Conservation (phyloP, 2,888 invertebrate species). For the Eurytoma adleriae region DNA sequence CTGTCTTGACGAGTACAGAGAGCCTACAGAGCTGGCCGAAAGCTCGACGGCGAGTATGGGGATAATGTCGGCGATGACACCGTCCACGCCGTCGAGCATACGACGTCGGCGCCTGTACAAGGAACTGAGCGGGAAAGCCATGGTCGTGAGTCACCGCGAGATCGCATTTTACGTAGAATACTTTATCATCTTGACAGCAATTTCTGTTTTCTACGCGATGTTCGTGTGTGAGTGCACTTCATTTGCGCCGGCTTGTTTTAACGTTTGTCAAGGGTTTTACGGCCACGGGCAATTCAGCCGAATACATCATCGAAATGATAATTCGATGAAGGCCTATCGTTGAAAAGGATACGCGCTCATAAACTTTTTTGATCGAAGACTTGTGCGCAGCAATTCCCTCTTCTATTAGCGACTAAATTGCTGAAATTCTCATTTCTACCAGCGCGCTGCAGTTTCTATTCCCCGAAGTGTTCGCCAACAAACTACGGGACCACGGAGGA, state of each 20-base stretch:
- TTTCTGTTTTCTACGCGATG: background rate
- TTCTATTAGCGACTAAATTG: conserved; percentile 48
- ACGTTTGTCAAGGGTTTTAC: too few relatives aligned
- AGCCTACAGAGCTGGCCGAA: conserved; percentile 2
- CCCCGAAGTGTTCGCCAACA: background rate
- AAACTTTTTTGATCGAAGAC: conserved; percentile 10
- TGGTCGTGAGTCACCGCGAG: conserved; percentile 31
- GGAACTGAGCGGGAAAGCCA: background rate
- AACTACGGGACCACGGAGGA: background rate
- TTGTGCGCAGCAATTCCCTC: conserved; percentile 10
- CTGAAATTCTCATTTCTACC: conserved; percentile 14
- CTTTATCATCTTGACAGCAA: conserved; percentile 29
- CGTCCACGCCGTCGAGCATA: conserved; percentile 30
- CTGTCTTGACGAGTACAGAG: too few relatives aligned
- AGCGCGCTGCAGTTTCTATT: background rate
- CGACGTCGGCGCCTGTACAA: conserved; percentile 34
- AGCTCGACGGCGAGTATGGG: conserved; percentile 44
- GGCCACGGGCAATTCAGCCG: too few relatives aligned
- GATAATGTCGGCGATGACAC: conserved; percentile 18
- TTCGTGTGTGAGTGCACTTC: too few relatives aligned
- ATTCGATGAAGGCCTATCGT: too few relatives aligned
- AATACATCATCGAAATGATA: too few relatives aligned
- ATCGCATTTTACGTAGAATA: conserved; percentile 21
- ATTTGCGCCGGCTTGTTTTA: too few relatives aligned
- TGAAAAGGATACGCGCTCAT: background rate